phyloP scores from a whole-genome alignment of 2,113 vertebrate species.

The Percina caprodes region DNA sequence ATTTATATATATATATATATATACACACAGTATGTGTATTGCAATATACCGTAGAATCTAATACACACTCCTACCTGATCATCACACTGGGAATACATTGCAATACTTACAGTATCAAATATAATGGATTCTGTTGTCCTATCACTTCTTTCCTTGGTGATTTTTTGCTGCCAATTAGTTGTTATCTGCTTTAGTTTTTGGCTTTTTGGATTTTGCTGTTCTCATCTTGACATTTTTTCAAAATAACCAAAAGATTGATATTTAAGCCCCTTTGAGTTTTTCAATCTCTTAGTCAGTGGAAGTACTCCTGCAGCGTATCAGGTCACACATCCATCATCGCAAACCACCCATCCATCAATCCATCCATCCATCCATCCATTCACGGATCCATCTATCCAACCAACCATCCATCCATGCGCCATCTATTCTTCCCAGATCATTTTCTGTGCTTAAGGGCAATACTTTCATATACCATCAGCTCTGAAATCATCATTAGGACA shows the following conservation, averaged over 20 bases:
- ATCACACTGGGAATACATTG: neutral
- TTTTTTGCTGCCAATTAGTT: conserved; percentile 9
- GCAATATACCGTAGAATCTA: neutral
- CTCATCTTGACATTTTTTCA: conserved; percentile 46
- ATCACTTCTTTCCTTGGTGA: neutral
- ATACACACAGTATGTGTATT: neutral
- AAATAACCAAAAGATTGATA: conserved; percentile 42
- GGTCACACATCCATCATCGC: conserved; percentile 39
- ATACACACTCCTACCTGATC: neutral
- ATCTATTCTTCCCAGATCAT: conserved; percentile 8
- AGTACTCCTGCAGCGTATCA: conserved; percentile 34
- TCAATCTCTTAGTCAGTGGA: conserved; percentile 39
- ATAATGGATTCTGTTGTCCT: conserved; percentile 9
- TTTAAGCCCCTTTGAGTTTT: conserved; percentile 41
- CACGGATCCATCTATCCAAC: conserved; percentile 11
- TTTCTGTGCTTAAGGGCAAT: conserved; percentile 16
- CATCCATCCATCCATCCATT: conserved; percentile 24
- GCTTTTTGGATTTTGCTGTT: conserved; percentile 40
- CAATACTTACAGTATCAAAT: neutral
- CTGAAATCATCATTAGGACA: conserved; percentile 39
- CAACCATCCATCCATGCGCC: neutral
- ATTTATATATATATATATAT: no score
- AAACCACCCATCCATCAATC: conserved; percentile 32
- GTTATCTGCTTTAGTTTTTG: conserved; percentile 27
- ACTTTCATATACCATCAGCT: conserved; percentile 10